Percentiles rank a stretch among this genome's conserved stretches.
Evolutionary conservation across 1,140 invertebrate species (phyloP).

Genomic region (Neodiprion virginianus): DNA sequence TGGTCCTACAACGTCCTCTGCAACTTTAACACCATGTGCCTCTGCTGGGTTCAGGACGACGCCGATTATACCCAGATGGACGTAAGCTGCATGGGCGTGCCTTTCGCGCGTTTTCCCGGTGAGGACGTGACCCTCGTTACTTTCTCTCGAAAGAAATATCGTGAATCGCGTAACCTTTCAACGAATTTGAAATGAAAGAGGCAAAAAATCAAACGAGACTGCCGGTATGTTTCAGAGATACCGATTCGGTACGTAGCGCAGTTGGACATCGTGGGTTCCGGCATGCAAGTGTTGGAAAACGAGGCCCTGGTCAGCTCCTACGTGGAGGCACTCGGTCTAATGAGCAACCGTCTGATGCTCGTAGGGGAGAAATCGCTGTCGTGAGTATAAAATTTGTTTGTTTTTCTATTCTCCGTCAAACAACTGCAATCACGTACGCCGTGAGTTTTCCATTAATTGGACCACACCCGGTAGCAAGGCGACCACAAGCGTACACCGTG

Average conservation of each 20-base stretch:
- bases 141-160: neutral
- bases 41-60: conserved; percentile 66
- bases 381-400: conserved; percentile 48
- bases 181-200: neutral
- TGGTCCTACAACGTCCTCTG: conserved; percentile 58
- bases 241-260: conserved; percentile 62
- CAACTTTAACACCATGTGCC: conserved; percentile 69
- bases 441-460: too few species aligned
- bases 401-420: conserved; percentile 5
- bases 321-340: conserved; percentile 58
- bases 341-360: conserved; percentile 62
- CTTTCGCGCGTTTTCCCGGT: conserved; percentile 70
- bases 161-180: neutral
- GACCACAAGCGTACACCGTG: too few species aligned
- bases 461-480: too few species aligned
- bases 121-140: conserved; percentile 26
- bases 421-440: neutral
- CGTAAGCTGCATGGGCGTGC: conserved; percentile 69
- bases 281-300: conserved; percentile 62
- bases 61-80: conserved; percentile 66
- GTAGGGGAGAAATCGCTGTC: conserved; percentile 61
- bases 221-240: conserved; percentile 53
- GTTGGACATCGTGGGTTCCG: conserved; percentile 64
- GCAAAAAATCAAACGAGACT: conserved; percentile 8
- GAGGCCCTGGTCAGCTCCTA: conserved; percentile 59